Conservation (phyloP, 64 coral and sea anemone genomes). For the Stichodactyla helianthus region DNA sequence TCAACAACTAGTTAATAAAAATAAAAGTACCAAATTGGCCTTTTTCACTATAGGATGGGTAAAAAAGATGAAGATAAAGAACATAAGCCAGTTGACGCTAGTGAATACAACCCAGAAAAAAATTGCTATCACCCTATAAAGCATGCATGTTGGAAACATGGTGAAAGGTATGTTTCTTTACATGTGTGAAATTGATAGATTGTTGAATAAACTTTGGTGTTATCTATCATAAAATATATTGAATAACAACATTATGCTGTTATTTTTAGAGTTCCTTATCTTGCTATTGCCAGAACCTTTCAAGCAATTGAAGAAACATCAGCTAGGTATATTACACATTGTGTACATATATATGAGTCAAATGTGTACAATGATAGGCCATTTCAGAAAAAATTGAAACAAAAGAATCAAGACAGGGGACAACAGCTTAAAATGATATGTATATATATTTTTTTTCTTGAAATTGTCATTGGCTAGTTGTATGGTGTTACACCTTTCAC, state of each 20-base stretch:
- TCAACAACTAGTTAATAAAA: too few species aligned
- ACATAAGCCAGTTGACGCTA: slow-evolving; percentile 50
- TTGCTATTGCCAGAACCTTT: slow-evolving; percentile 91
- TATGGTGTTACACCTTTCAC: too few species aligned
- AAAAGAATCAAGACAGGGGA: too few species aligned
- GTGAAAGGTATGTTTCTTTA: slow-evolving; percentile 58
- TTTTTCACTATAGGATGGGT: neutral
- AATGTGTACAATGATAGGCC: too few species aligned
- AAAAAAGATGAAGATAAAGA: neutral
- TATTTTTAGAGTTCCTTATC: slow-evolving; percentile 73
- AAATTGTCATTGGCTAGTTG: too few species aligned
- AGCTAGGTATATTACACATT: slow-evolving; percentile 52
- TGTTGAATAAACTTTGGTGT: too few species aligned
- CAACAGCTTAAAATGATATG: too few species aligned
- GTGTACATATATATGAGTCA: neutral
- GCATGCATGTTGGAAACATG: slow-evolving; percentile 90
- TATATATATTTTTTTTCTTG: too few species aligned
- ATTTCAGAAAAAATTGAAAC: too few species aligned
- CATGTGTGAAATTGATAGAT: neutral
- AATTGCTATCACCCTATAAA: slow-evolving; percentile 88
- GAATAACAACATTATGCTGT: neutral
- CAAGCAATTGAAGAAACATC: slow-evolving; percentile 93
- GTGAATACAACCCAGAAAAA: slow-evolving; percentile 81
- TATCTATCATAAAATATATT: too few species aligned
- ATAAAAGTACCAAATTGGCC: too few species aligned